Evolutionary conservation across 2,113 vertebrate genomes (phyloP).

Genomic region (Hydrolagus affinis): DNA sequence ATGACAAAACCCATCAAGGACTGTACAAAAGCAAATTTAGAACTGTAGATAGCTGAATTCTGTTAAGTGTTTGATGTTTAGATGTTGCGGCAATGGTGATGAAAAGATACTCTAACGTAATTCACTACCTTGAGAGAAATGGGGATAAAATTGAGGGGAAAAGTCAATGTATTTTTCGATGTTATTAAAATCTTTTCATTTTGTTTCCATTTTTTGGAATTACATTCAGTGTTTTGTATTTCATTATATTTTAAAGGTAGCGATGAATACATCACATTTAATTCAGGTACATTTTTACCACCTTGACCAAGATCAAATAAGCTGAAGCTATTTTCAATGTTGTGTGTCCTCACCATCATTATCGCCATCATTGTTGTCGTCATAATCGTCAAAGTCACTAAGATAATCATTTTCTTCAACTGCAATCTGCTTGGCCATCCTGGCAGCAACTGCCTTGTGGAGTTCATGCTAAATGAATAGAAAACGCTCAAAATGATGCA

Average conservation of each 20-base stretch:
- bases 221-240: not conserved
- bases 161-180: not conserved
- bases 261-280: not conserved
- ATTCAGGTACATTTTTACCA: not conserved
- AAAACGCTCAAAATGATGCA: not conserved
- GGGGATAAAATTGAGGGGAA: not conserved
- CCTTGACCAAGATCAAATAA: not conserved
- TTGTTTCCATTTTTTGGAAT: not conserved
- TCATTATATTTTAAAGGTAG: not conserved
- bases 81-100: too few relatives aligned
- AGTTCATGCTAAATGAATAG: slow-evolving; percentile 65
- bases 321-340: too few relatives aligned
- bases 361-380: slow-evolving; percentile 41
- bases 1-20: too few relatives aligned
- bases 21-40: too few relatives aligned
- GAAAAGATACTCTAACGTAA: too few relatives aligned
- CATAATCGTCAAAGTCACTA: slow-evolving; percentile 69
- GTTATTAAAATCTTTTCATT: not conserved
- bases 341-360: too few relatives aligned
- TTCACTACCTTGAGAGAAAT: too few relatives aligned
- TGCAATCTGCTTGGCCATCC: slow-evolving; percentile 47
- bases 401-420: slow-evolving; percentile 52
- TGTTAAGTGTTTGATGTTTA: too few relatives aligned
- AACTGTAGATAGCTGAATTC: too few relatives aligned
- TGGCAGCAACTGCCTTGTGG: slow-evolving; percentile 58